These are phyloP conservation scores for Psammodynastes pulverulentus DNA, from an alignment of 2,113 vertebrate genomes.

Conservation along the genomic window DNA sequence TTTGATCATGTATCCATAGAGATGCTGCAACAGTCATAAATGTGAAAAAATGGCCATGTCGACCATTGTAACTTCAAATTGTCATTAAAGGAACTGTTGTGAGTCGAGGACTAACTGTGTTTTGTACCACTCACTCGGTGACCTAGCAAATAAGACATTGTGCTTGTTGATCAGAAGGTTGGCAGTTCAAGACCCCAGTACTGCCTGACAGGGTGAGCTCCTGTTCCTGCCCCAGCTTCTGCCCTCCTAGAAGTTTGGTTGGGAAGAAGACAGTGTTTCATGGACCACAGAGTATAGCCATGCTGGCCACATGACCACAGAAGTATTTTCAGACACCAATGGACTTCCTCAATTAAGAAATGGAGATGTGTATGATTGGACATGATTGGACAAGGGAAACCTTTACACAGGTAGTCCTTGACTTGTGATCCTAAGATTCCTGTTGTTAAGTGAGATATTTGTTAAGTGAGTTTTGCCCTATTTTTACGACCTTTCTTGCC, in stretches of 20 bases:
- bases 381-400: neutral
- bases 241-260: neutral
- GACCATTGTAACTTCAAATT: no score
- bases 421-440: no score
- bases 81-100: no score
- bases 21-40: no score
- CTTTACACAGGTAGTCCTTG: no score
- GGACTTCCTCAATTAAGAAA: neutral
- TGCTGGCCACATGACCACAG: neutral
- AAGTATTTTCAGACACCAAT: neutral
- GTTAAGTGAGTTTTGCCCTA: no score
- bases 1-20: no score
- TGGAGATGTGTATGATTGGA: neutral
- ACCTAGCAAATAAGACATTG: neutral
- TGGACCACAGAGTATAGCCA: neutral
- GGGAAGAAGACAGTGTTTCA: neutral
- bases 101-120: no score
- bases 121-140: neutral
- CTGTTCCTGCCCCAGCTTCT: neutral
- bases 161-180: neutral
- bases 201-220: neutral
- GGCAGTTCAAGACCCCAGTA: neutral
- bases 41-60: no score
- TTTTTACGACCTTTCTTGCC: no score
- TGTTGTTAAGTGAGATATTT: no score